A percentile compares a stretch with the other conserved stretches of the same genome.
Conservation (phyloP, 1,140 invertebrate genomes). For the Drosophila funebris region DNA sequence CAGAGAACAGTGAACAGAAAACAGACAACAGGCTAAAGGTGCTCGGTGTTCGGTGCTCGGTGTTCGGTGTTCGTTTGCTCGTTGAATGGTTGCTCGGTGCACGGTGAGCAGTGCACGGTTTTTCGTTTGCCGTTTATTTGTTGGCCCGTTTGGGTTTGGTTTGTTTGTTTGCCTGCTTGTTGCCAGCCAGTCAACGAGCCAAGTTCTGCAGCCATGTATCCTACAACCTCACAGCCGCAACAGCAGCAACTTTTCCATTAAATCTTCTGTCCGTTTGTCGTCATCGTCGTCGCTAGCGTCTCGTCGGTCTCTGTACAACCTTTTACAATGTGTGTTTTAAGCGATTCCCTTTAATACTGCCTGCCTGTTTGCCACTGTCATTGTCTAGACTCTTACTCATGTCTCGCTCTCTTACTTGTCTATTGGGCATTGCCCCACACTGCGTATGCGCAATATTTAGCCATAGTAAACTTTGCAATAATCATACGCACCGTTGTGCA, state of each 20-base stretch:
- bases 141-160: constrained; percentile 62
- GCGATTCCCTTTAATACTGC: constrained; percentile 41
- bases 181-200: constrained; percentile 15
- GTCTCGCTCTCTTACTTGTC: constrained; percentile 2
- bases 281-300: neutral
- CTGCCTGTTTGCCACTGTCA: constrained; percentile 59
- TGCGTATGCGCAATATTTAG: constrained; percentile 71
- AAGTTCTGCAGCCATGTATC: constrained; percentile 35
- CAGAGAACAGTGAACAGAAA: neutral
- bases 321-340: constrained; percentile 39
- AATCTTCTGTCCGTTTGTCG: constrained; percentile 53
- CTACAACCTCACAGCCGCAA: constrained; percentile 44
- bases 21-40: constrained; percentile 25
- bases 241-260: constrained; percentile 74
- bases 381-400: constrained; percentile 58
- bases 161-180: constrained; percentile 35
- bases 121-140: constrained; percentile 67
- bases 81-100: constrained; percentile 5
- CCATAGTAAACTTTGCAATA: constrained; percentile 63
- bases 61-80: constrained; percentile 18
- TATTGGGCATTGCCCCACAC: constrained; percentile 9
- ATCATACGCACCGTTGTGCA: constrained; percentile 72
- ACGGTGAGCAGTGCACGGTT: constrained; percentile 7
- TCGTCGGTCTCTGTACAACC: constrained; percentile 6
- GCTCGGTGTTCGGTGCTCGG: constrained; percentile 24